These are phyloP conservation scores for Amazonetta brasiliensis DNA, from an alignment of 2,797 vertebrate species.

Conservation along the genomic window DNA sequence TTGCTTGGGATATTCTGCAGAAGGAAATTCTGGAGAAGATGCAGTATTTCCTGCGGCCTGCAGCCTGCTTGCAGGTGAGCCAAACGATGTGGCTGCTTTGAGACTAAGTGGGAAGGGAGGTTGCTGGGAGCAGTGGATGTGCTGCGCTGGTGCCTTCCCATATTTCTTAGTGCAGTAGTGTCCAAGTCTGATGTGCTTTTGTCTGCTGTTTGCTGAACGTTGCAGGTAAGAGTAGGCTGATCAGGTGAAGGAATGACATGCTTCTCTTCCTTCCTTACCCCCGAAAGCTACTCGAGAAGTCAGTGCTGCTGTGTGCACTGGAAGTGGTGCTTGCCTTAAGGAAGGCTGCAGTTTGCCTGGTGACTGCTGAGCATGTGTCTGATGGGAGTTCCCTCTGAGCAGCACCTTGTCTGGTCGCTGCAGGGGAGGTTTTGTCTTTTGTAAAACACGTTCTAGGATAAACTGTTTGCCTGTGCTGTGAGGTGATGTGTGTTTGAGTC, in stretches of 20 bases:
- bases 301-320: not conserved
- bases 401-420: not conserved
- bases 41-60: constrained; percentile 93
- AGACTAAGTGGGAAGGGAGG: not conserved
- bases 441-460: rapidly evolving
- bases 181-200: not conserved
- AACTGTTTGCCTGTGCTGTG: not conserved
- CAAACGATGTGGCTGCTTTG: not conserved
- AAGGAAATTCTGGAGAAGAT: constrained; percentile 99
- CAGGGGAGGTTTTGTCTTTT: not conserved
- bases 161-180: not conserved
- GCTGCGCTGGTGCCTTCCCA: not conserved
- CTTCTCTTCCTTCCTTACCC: not conserved
- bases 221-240: not conserved
- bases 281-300: not conserved
- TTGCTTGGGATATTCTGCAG: constrained; percentile 95
- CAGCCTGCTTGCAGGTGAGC: constrained; percentile 92
- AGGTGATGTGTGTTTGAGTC: not conserved
- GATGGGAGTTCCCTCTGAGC: not conserved
- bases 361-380: not conserved
- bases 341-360: not conserved
- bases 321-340: not conserved
- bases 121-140: not conserved
- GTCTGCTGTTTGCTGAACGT: not conserved
- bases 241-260: not conserved